Evolutionary conservation across 2,113 vertebrate species (phyloP), one percentile per base, ranked within the genome.

Genomic region (Oenanthe melanoleuca): DNA sequence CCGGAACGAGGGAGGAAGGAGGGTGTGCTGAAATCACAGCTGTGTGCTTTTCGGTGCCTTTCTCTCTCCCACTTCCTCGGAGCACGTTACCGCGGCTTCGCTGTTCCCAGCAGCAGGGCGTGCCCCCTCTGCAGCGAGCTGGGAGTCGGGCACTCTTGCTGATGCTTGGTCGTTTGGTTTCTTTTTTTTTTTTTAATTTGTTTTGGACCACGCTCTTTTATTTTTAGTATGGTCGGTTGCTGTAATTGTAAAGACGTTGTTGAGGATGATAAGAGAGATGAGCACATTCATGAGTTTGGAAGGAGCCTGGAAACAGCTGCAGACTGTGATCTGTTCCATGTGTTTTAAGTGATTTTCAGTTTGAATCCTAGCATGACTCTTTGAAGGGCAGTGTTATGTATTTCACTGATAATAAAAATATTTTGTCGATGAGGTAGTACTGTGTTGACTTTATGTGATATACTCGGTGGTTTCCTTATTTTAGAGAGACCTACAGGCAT

Each of bases 81-180:
- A 53, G 53, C 37, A 6, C 34, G 14, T 52, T 85, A 37, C 20
- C 47, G 0, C 23, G 3, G 50, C 66, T 42, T 49, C 17, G 2
- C 44, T 8, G 53, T 33, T 87, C 18, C 20, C 14, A 34, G 60
- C 42, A 1, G 24, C 2, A 84, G 93, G 96, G 93, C 47, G 72
- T 92, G 77, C 52, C 83, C 24, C 11, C 29, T 44, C 31, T 4
- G 5, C 6, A 2, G 26, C 5, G 45, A 29, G 31, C 15, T 24
- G 2, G 23, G 9, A 21, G 7, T 66, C 50, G 0, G 17, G 4
- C n/a, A 5, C 53, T 11, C 31, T 42, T n/a, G 10, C 38, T 59
- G 18, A 10, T 45, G 13, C 38, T 49, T 25, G 8, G 22, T 44
- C 11, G 8, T 66, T 74, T 9, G 14, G 23, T 14, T 3, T n/a